Evolutionary conservation across 53 echinoderm and acorn worm species (phyloP), one percentile per base, ranked within the genome.

Genomic region (Hippasteria phrygiana): DNA sequence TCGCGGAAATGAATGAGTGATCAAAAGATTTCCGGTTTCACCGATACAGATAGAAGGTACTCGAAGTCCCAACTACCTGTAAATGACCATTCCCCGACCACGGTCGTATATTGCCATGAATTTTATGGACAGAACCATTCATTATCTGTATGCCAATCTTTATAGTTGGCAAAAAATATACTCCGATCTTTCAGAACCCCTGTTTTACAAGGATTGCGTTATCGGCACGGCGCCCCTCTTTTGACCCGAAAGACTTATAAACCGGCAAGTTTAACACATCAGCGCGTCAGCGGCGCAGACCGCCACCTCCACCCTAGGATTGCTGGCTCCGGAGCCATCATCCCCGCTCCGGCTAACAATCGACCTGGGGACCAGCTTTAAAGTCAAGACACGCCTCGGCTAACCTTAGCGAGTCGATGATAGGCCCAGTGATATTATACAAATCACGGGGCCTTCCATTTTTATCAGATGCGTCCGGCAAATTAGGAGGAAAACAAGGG

Each of bases 271-370:
- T 81, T 65, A 65, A 81, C 81, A 81, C 81, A 64, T 65, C 81
- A 81, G 32, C 42, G 81, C 81, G 36, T 81, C 43, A 65, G 38
- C 63, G 62, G 36, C 45, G 64, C 13, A 46, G 76, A 3, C 39
- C 64, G 65, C 41, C 81, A 62, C 81, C 81, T 81, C 66, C 65
- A 55, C 40, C 43, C n/a, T 65, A 81, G 66, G 66, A 81, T 43
- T 63, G 63, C 81, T 65, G 81, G 81, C 81, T 64, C 81, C 81
- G 8, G 28, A 9, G 81, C 55, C 81, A 81, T 81, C 81, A 81
- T 81, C 65, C n/a, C 81, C 65, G 81, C 81, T 43, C 81, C 38
- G 62, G 38, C 40, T 28, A 24, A 28, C 65, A 65, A 63, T 81
- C 64, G 81, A 81, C 64, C 66, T n/a, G 22, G 40, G 28, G 63